Evolutionary conservation across 2,113 vertebrate species (phyloP), one percentile per base, ranked within the genome.

Genomic region (Myrmecobius fasciatus): DNA sequence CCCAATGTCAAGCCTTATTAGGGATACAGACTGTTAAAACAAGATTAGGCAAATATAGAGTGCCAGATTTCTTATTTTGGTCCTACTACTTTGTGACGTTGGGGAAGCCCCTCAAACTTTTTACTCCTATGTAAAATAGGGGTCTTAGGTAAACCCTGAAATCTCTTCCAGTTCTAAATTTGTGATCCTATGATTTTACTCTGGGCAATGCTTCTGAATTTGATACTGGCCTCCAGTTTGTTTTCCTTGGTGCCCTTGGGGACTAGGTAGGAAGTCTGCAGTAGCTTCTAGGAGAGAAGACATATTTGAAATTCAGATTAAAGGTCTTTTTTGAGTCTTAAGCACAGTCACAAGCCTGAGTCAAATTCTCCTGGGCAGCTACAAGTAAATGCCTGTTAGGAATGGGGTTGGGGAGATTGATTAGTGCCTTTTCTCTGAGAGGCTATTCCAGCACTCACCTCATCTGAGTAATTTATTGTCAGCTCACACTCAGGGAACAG

Each of bases 371-470:
- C n/a, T 67, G 36, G 67, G 67, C 67, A 83, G 67, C 17, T 36
- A 83, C 67, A 83, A 83, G 67, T 83, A 43, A 83, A n/a, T 83
- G 67, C n/a, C 67, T 83, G 67, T 83, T 83, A 83, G 67, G 67
- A 43, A 83, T 43, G n/a, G 67, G 67, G 17, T 24, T 83, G n/a
- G 36, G 67, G 67, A 83, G 20, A 83, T 43, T 20, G 17, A 83
- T 83, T 43, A 83, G 36, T 24, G n/a, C 67, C 67, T 83, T 43
- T 83, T n/a, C n/a, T 43, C n/a, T 83, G 67, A 83, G 67, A 83
- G 67, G n/a, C 67, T 83, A n/a, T 83, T n/a, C 36, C 67, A 83
- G 67, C 67, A n/a, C 5, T 43, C n/a, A 24, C 0, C 67, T n/a
- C n/a, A 24, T 83, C 67, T 83, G 67, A 24, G 67, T 43, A 83